Evolutionary conservation across 2,113 vertebrate genomes (phyloP), one percentile per base, ranked within the genome.

Genomic region (Pao palembangensis): DNA sequence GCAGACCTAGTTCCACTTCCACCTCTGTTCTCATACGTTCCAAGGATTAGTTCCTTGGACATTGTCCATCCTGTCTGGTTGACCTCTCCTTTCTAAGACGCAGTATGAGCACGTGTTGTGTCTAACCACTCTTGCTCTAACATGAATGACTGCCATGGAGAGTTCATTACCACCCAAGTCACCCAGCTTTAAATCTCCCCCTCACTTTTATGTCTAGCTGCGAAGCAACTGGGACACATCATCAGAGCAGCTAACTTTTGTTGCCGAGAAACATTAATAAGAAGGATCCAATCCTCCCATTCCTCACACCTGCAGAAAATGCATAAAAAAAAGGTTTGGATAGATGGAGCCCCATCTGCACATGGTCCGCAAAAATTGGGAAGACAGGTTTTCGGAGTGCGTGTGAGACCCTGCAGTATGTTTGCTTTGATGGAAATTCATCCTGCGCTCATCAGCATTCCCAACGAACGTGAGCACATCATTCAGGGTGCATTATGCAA

Each of bases 391-490:
- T 61, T 10, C 31, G 53, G 34, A 23, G 58, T 4, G 5, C 44
- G 58, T 66, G 44, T n/a, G 31, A 66, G 23, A 51, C 64, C 21
- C 51, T 61, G 51, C 25, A 48, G 46, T 5, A 6, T 61, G 43
- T 61, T 64, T 73, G 25, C 52, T 58, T 55, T 54, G 43, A 63
- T 55, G 57, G 65, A 31, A 53, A 41, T 11, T 38, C 8, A 38
- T 64, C 28, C 5, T 61, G 4, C 47, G 50, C 75, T 81, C 70
- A 65, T 73, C 67, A 70, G 61, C 66, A 75, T 75, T 61, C 54
- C 52, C 25, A 58, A 41, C 64, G 62, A 78, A 44, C 48, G 19
- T 42, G 51, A 47, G 44, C 14, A 21, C 12, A 17, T 0, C 20
- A 65, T 69, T 68, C 56, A 63, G 19, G 42, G 28, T 2, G 14